Percentiles rank a stretch among this genome's conserved stretches.
Conservation (phyloP, 2,113 vertebrate species). For the Rostratula benghalensis region DNA sequence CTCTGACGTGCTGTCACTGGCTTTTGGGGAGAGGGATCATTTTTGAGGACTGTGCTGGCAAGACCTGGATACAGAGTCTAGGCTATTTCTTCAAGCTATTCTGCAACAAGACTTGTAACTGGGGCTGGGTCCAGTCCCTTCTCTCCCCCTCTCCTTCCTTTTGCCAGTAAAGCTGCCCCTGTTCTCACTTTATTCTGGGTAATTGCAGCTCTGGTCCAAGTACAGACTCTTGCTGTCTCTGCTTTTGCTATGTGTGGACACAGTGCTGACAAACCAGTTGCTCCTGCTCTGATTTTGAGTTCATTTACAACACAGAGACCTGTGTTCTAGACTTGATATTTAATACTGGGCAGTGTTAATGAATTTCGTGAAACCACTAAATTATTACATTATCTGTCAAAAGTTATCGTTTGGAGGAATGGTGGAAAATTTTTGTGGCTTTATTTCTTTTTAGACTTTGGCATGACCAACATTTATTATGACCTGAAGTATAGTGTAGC, state of each 20-base stretch:
- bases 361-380: background rate
- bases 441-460: conserved; percentile 39
- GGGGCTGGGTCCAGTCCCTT: background rate
- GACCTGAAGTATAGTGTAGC: conserved; percentile 15
- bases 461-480: conserved; percentile 44
- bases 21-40: background rate
- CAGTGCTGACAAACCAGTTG: background rate
- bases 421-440: background rate
- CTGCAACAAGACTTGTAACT: background rate
- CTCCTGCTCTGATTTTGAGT: background rate
- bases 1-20: rapidly evolving
- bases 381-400: background rate
- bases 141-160: background rate
- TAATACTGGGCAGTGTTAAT: background rate
- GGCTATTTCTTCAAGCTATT: background rate
- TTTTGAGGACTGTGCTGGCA: background rate
- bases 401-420: background rate
- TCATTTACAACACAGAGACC: background rate
- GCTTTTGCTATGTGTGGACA: background rate
- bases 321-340: background rate
- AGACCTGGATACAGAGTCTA: background rate
- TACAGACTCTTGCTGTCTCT: background rate
- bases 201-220: background rate
- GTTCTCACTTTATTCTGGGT: background rate
- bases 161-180: background rate